phyloP scores from a whole-genome alignment of 2,113 vertebrate species.

The Microtus montanus region DNA sequence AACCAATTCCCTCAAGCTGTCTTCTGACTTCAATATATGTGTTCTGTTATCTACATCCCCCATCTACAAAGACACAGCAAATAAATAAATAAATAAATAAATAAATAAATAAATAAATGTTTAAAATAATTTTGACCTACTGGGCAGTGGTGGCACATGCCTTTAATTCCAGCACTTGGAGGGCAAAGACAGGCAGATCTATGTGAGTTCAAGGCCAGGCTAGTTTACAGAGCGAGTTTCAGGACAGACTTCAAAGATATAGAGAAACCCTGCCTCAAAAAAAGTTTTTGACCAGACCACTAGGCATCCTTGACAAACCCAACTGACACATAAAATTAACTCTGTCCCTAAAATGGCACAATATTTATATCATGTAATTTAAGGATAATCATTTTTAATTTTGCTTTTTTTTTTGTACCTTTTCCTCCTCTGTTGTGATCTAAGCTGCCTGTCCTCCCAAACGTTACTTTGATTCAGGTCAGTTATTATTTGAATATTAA shows the following conservation, averaged over 20 bases:
- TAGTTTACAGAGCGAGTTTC: too few relatives aligned
- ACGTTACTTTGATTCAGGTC: background rate
- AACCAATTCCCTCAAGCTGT: background rate
- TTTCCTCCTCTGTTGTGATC: background rate
- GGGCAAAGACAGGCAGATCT: too few relatives aligned
- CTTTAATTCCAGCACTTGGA: too few relatives aligned
- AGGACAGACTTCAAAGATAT: too few relatives aligned
- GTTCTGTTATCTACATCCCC: too few relatives aligned
- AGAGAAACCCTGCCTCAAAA: too few relatives aligned
- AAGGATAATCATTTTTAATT: background rate
- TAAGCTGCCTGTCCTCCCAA: background rate
- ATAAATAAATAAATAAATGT: background rate
- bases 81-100: background rate
- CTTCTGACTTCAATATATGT: background rate
- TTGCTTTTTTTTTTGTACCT: background rate
- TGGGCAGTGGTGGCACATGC: too few relatives aligned
- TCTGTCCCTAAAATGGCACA: background rate
- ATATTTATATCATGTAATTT: background rate
- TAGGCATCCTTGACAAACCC: background rate
- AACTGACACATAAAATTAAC: background rate
- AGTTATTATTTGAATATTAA: background rate
- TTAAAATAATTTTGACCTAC: background rate
- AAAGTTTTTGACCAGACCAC: background rate
- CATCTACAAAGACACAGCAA: background rate
- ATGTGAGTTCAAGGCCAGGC: too few relatives aligned